Percentiles rank a stretch among this genome's conserved stretches.
These are phyloP conservation scores for Callopanchax toddi DNA, from an alignment of 2,113 vertebrate species.

Conservation along the genomic window DNA sequence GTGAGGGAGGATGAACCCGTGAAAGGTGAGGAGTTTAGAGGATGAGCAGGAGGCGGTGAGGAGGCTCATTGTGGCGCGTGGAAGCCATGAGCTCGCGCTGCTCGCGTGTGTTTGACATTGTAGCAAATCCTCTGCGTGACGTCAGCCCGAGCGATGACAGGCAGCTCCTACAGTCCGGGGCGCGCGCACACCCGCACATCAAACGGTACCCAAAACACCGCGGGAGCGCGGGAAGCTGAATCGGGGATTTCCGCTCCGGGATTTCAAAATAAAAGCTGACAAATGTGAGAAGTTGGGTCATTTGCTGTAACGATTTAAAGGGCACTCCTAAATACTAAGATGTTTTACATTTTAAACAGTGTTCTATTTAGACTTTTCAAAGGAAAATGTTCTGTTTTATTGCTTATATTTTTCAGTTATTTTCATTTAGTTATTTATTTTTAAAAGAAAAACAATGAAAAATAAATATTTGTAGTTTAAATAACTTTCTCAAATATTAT, in stretches of 20 bases:
- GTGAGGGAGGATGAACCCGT: constrained; percentile 10
- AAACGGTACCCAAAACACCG: constrained; percentile 48
- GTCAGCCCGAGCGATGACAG: constrained; percentile 59
- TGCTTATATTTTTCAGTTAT: no score
- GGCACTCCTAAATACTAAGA: no score
- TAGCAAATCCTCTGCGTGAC: constrained; percentile 66
- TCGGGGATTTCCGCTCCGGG: constrained; percentile 21
- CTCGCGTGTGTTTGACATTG: constrained; percentile 71
- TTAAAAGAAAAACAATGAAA: no score
- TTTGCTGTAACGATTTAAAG: no score
- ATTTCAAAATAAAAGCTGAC: constrained; percentile 47
- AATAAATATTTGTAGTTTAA: no score
- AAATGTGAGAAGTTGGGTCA: no score
- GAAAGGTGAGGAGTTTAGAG: constrained; percentile 18
- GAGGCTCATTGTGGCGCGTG: constrained; percentile 45
- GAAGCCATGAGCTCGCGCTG: constrained; percentile 61
- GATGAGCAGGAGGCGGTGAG: constrained; percentile 38
- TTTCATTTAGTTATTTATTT: no score
- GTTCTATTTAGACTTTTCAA: no score
- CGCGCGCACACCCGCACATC: constrained; percentile 60
- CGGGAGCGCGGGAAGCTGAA: constrained; percentile 37
- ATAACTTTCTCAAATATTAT: no score
- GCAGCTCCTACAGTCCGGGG: constrained; percentile 35
- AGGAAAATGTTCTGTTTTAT: no score
- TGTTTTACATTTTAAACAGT: no score